phyloP scores from a whole-genome alignment of 2,888 invertebrate genomes.

The Tipula lateralis region DNA sequence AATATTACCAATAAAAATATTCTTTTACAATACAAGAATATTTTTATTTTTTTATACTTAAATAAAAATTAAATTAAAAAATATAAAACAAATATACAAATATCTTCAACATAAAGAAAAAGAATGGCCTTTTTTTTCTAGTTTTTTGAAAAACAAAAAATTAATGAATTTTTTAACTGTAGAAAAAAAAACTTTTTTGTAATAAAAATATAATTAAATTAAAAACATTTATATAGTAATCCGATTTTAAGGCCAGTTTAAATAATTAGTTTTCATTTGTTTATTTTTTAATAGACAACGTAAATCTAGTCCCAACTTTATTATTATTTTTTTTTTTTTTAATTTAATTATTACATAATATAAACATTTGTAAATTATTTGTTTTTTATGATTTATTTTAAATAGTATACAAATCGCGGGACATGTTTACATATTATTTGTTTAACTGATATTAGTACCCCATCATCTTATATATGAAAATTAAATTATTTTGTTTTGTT shows the following conservation, averaged over 20 bases:
- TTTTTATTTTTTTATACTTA: conserved; percentile 4
- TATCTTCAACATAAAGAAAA: conserved; percentile 2
- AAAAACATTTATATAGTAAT: background rate
- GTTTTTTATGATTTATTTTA: background rate
- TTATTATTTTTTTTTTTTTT: background rate
- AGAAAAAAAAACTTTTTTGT: background rate
- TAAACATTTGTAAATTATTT: too few relatives aligned
- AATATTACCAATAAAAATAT: conserved; percentile 3
- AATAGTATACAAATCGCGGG: background rate
- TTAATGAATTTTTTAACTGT: background rate
- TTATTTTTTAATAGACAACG: background rate
- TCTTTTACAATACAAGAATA: background rate
- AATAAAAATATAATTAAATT: background rate
- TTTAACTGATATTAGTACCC: background rate
- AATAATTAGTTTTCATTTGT: background rate
- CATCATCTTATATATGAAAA: background rate
- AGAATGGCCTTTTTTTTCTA: background rate
- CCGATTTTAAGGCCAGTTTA: background rate
- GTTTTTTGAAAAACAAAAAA: background rate
- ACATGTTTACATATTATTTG: background rate
- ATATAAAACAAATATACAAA: background rate
- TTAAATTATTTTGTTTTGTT: background rate
- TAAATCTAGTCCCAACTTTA: background rate
- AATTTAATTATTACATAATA: background rate
- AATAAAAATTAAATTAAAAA: background rate